A percentile compares a stretch with the other conserved stretches of the same genome.
phyloP scores from a whole-genome alignment of 2,797 vertebrate genomes.

The Meda fulgida region DNA sequence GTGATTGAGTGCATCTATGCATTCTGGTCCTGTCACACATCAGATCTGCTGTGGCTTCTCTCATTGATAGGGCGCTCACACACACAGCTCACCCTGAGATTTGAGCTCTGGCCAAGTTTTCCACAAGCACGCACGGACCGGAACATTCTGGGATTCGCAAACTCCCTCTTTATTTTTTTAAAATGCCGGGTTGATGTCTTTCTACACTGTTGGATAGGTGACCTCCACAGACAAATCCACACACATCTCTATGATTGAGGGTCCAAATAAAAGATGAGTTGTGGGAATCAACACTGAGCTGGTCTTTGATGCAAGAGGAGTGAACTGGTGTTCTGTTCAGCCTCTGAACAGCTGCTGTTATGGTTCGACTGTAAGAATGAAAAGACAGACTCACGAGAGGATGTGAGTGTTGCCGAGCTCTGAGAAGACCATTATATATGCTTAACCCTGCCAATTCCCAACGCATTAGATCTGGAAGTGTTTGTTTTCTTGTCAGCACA shows the following conservation, averaged over 20 bases:
- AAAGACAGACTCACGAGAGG: constrained; percentile 9
- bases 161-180: constrained; percentile 16
- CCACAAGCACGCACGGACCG: neutral
- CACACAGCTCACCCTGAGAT: constrained; percentile 57
- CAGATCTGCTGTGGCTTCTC: constrained; percentile 42
- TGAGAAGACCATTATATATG: constrained; percentile 5
- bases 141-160: neutral
- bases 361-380: constrained; percentile 19
- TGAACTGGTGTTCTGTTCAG: constrained; percentile 41
- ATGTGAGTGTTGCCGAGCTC: constrained; percentile 8
- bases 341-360: constrained; percentile 64
- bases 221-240: constrained; percentile 31
- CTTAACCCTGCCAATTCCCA: constrained; percentile 31
- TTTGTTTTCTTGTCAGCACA: constrained; percentile 11
- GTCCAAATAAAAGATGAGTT: constrained; percentile 52
- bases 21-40: constrained; percentile 23
- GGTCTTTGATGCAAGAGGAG: constrained; percentile 25
- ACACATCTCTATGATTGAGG: neutral
- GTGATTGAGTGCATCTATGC: constrained; percentile 5
- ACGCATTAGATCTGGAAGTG: constrained; percentile 17
- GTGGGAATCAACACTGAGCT: constrained; percentile 39
- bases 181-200: neutral
- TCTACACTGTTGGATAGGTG: constrained; percentile 35
- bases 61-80: constrained; percentile 13
- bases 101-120: constrained; percentile 65